Base-by-base conservation (phyloP, 2,888 invertebrate species). In the Vannuccia rotundouncinata region DNA sequence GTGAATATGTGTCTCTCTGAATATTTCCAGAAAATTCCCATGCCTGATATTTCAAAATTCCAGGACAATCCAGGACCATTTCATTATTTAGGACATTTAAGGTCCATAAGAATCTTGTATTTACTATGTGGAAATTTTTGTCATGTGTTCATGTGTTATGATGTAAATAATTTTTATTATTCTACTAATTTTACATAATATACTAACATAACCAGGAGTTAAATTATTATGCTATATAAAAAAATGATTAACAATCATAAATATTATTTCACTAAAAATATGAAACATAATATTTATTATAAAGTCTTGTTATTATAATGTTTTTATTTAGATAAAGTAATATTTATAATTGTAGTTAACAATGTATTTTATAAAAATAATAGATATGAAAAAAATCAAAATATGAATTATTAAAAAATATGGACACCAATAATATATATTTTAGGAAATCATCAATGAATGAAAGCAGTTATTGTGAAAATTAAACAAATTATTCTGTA, bases 191-290 rank as follows among this genome's bases (percentile, higher is more conserved):
- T 66, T 66, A 66, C 66, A 66, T 66, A 66, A 22, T 2, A 66
- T 66, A 66, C 66, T 66, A 66, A 66, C 5, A 27, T 66, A 66
- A 45, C 45, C 45, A 45, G 17, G 10, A 10, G 17, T 66, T 66
- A 66, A 5, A 27, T 66, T 66, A 66, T 66, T 66, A 66, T 66
- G 66, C 66, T 66, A 66, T 66, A 27, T 66, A 66, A 66, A 66
- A 66, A 66, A 22, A 66, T 27, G 22, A 27, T 66, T 22, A 22
- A 66, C 66, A 66, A 5, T 22, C 66, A 5, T 5, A 66, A 66
- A 5, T 66, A 66, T 66, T 66, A 66, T 66, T 66, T 66, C 66
- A 66, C 66, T 66, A 66, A 66, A 5, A 66, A 66, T 66, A 66
- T 22, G 66, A 66, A 66, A 66, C 66, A 66, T 66, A 66, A 66